Evolutionary conservation across 2,797 vertebrate species (phyloP).

Genomic region (Sebastes vulpes): DNA sequence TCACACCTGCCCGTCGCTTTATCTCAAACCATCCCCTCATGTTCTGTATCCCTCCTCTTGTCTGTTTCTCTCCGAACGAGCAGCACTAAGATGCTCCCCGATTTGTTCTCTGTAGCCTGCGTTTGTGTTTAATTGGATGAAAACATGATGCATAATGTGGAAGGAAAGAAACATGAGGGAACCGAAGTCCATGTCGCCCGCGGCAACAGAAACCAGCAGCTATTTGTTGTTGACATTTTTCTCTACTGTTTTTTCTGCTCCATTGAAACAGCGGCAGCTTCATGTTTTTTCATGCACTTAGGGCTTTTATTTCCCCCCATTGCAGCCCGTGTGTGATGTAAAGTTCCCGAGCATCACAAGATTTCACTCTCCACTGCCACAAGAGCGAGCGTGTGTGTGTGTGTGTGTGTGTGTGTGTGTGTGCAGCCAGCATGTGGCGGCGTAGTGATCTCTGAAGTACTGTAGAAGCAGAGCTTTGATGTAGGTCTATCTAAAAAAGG

Average conservation of each 20-base stretch:
- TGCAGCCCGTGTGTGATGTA: constrained; percentile 42
- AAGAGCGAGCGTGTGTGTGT: constrained; percentile 13
- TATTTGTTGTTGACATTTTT: constrained; percentile 84
- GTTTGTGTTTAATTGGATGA: constrained; percentile 84
- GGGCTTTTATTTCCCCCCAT: constrained; percentile 32
- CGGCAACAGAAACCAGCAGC: constrained; percentile 77
- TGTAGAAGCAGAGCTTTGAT: constrained; percentile 61
- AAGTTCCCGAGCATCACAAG: constrained; percentile 59
- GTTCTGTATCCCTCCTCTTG: not conserved
- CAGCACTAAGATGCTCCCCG: constrained; percentile 46
- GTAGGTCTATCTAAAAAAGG: constrained; percentile 40
- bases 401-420: not conserved
- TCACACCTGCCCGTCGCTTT: constrained; percentile 5
- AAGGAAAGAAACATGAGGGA: constrained; percentile 70
- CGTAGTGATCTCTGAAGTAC: constrained; percentile 37
- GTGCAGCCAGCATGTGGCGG: constrained; percentile 5
- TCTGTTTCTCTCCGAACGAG: constrained; percentile 21
- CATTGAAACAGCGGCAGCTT: constrained; percentile 66
- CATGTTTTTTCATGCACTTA: constrained; percentile 68
- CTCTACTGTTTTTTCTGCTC: constrained; percentile 69
- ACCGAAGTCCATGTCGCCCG: constrained; percentile 74
- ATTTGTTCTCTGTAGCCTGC: constrained; percentile 46
- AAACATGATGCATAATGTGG: constrained; percentile 78
- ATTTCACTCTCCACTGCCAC: constrained; percentile 62
- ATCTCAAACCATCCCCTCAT: constrained; percentile 2